Base-by-base conservation (phyloP, 2,113 vertebrate genomes). In the Terrapene triunguis region DNA sequence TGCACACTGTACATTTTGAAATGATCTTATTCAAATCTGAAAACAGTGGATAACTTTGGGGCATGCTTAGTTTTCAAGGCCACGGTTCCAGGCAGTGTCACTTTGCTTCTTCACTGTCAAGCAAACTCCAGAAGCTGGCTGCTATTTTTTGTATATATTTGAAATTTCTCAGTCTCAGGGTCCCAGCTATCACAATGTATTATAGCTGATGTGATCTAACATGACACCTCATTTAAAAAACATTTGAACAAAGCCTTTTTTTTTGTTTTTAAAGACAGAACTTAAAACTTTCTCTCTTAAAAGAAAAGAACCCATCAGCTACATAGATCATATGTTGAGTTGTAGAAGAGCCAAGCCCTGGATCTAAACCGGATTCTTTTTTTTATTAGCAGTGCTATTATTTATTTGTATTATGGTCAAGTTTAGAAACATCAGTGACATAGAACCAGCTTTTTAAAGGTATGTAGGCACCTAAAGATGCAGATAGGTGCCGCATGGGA, bases 41-140 rank as follows among this genome's bases (percentile, higher is more conserved):
- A 91, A 93, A 92, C 22, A 25, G 24, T 12, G 4, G 85, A 1
- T 57, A 16, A 65, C 82, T 86, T 29, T 8, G 50, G 54, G 8
- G 48, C 65, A 9, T 3, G 55, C 3, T 85, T 65, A 51, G 48
- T 44, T 96, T 86, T 44, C 89, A 86, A 94, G 87, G 82, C 85
- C 74, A 5, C 14, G 29, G 78, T 79, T 93, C 57, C 82, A 93
- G 88, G 93, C 84, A 84, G 85, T 21, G 62, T 81, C 88, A 87
- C 1, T 1, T 13, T 47, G 51, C 10, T 80, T 22, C 91, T 72
- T 47, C 55, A 4, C 38, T 29, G 44, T 21, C 91, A 78, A 94
- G 62, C 48, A 25, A 44, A 55, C 86, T 12, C 2, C 1, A 62
- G 38, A 38, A 80, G 25, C 69, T 78, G 82, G 47, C 19, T 85